These are phyloP conservation scores for Synanthedon myopaeformis DNA, from an alignment of 2,888 invertebrate genomes.

Conservation along the genomic window DNA sequence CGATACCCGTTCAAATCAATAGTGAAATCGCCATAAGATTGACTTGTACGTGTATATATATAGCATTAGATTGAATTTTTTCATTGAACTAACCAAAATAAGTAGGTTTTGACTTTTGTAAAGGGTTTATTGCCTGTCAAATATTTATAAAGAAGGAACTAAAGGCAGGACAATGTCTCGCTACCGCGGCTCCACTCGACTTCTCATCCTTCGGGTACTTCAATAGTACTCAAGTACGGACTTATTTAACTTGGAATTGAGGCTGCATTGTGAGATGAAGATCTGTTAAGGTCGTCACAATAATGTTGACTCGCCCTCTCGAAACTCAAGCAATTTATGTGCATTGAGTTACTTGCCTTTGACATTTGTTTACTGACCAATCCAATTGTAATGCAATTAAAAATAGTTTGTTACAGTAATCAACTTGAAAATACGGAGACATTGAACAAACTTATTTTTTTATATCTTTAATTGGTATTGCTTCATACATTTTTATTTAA, in stretches of 20 bases:
- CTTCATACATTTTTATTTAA: too few relatives aligned
- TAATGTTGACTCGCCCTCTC: not conserved
- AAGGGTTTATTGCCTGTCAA: conserved; percentile 18
- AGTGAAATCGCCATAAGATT: too few relatives aligned
- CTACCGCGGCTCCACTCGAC: conserved; percentile 19
- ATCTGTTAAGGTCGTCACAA: conserved; percentile 3
- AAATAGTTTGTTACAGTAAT: too few relatives aligned
- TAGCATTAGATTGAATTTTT: not conserved
- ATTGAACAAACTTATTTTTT: too few relatives aligned
- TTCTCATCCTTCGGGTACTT: conserved; percentile 17
- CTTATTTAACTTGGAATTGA: conserved; percentile 28
- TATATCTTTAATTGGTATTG: too few relatives aligned
- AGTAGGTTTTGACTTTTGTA: not conserved
- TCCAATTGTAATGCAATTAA: not conserved
- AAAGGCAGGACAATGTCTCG: conserved; percentile 10
- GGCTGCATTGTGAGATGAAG: conserved; percentile 22
- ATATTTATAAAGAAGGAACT: conserved; percentile 11
- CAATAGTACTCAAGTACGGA: conserved; percentile 16
- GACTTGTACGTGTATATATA: too few relatives aligned
- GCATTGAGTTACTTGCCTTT: conserved; percentile 5
- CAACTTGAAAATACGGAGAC: too few relatives aligned
- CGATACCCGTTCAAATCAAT: too few relatives aligned
- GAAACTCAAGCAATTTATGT: conserved; percentile 8
- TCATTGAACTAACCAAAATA: not conserved
- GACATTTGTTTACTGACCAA: not conserved